Evolutionary conservation across 2,888 invertebrate genomes (phyloP), one percentile per base, ranked within the genome.

Genomic region (Oxytorus armatus): DNA sequence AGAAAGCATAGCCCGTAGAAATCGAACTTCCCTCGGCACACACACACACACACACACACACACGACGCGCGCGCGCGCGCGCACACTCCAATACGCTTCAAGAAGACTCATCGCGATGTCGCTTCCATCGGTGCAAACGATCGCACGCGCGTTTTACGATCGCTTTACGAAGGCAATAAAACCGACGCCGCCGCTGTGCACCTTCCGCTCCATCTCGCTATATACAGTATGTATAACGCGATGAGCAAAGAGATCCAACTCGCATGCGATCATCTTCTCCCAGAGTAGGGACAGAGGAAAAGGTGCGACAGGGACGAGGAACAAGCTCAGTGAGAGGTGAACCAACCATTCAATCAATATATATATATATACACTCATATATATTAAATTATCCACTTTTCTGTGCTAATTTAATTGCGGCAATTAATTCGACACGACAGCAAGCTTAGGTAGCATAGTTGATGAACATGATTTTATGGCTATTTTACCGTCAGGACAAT

Each of bases 101-200:
- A 63, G 53, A 73, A 42, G 76, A 73, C 76, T 80, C 77, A 80
- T 81, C 75, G 77, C 81, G 78, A 75, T 77, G 78, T 81, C 81
- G 81, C 81, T 78, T 78, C 79, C 75, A 78, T 78, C 70, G 78
- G 75, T 79, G 79, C 59, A 61, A 75, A 78, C 81, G 78, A 81
- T 78, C 81, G 75, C 81, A 55, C 72, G 75, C 79, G 75, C 74
- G 81, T 75, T 77, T 80, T 80, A 80, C 80, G 80, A 80, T 80
- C 80, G 77, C 61, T 80, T 77, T 73, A 80, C 80, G 73, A 69
- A 80, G 77, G 76, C 68, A 80, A 80, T 80, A 80, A 80, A 80
- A 80, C 80, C 76, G 68, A 80, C 79, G 72, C 79, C 79, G 76
- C 53, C 61, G 53, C 47, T 29, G 73, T 66, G 75, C 79, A 72